phyloP scores from a whole-genome alignment of 1,140 invertebrate genomes.

The Habropoda laboriosa region DNA sequence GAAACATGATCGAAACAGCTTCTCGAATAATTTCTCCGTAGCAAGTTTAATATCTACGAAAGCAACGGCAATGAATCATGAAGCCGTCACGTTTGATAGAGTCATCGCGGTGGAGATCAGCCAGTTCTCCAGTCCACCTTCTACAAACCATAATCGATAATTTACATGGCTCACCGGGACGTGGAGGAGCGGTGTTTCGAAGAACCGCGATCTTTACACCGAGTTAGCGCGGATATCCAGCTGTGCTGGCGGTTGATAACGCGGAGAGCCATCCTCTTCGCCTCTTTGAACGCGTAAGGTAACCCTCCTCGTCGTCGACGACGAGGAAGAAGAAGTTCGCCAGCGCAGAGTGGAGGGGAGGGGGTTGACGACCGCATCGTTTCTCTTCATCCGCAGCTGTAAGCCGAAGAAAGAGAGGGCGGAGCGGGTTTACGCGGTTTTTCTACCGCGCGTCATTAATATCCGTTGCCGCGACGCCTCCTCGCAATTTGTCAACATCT shows the following conservation, averaged over 20 bases:
- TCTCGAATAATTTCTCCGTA: no score
- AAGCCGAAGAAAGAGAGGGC: conserved; percentile 73
- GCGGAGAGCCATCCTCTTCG: conserved; percentile 3
- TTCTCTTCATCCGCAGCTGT: conserved; percentile 81
- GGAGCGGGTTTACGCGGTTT: conserved; percentile 77
- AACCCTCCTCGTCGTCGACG: no score
- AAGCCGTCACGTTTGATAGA: not conserved
- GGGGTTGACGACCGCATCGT: conserved; percentile 73
- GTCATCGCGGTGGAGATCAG: not conserved
- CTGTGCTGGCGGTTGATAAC: conserved; percentile 47
- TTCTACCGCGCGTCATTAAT: conserved; percentile 80
- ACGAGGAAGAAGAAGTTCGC: conserved; percentile 58
- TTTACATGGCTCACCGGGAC: not conserved
- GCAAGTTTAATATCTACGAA: no score
- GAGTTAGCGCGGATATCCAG: conserved; percentile 52
- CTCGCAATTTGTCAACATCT: conserved; percentile 82
- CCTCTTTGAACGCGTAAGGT: not conserved
- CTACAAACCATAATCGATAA: conserved; percentile 20
- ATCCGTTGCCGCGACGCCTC: conserved; percentile 81
- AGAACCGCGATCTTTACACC: conserved; percentile 21
- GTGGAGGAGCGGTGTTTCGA: not conserved
- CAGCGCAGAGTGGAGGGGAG: conserved; percentile 14
- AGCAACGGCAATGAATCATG: no score
- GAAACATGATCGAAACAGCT: no score
- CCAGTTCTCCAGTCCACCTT: not conserved